Base-by-base conservation (phyloP, 2,797 vertebrate species). In the Tachyglossus aculeatus region DNA sequence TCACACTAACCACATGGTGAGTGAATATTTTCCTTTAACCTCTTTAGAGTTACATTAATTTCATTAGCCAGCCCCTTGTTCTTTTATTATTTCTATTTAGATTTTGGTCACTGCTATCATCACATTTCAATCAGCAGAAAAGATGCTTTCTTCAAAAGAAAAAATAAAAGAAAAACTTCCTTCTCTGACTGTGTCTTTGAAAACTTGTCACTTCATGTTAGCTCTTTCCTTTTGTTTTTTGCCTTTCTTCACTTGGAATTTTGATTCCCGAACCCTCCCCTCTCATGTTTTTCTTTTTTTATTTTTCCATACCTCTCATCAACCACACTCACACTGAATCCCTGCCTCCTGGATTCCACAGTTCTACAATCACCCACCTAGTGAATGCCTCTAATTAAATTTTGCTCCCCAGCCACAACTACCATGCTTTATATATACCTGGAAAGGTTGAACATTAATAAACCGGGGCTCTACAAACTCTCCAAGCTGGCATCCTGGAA, bases 361-460 rank as follows among this genome's bases (percentile, higher is more conserved):
- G 69, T 61, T 81, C 73, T 44, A 86, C 54, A 81, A 58, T 68
- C 65, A 70, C 74, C 71, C 80, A 67, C n/a, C 25, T 69, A 77
- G 76, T 62, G 71, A 71, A 74, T 77, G 68, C 40, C 78, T 84
- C 87, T 93, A 93, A 92, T 92, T 91, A 92, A 90, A 84, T 88
- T 85, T 80, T 69, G 83, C 79, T 90, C 87, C 81, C 83, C 72
- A 88, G 67, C 43, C 75, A 54, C 71, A 71, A 52, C 51, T 81
- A 61, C 77, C 75, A 73, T 86, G 86, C 90, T 85, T 84, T 80
- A 79, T 13, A 73, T 65, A 77, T 71, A 69, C 27, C 67, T 80
- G 82, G 69, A 65, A 88, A 90, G 81, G 72, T 86, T 84, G 85
- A 83, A 67, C 78, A 80, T 88, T 90, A 90, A 91, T 91, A 90